Percentiles rank a stretch among this genome's conserved stretches.
These are phyloP conservation scores for Helicoverpa assulta DNA, from an alignment of 2,888 invertebrate species.

Conservation along the genomic window DNA sequence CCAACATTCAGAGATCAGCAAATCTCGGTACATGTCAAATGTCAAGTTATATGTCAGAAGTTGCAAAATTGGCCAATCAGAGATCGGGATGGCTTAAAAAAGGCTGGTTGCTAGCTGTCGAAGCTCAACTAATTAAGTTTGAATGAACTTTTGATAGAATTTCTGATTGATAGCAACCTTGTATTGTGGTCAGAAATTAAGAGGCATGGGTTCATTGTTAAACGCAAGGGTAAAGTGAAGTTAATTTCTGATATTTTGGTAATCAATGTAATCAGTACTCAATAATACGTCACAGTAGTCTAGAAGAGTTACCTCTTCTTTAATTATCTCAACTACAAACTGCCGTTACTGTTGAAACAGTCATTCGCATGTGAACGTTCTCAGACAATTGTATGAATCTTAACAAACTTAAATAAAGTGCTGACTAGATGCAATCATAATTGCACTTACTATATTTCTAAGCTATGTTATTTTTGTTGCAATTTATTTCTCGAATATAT, in stretches of 20 bases:
- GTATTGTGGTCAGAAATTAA: not conserved
- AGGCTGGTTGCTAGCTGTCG: not conserved
- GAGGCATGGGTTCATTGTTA: not conserved
- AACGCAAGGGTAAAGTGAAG: not conserved
- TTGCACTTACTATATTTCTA: not conserved
- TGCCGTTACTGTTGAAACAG: not conserved
- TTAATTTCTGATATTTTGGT: too few species aligned
- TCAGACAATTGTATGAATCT: not conserved
- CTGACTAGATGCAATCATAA: not conserved
- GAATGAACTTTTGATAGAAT: not conserved
- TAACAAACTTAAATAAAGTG: not conserved
- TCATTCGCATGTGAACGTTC: not conserved
- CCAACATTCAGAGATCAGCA: slow-evolving; percentile 33
- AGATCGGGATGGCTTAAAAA: slow-evolving; percentile 4
- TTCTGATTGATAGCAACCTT: not conserved
- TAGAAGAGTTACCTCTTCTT: not conserved
- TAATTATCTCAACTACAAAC: not conserved
- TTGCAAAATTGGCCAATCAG: slow-evolving; percentile 23
- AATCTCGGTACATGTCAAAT: slow-evolving; percentile 44
- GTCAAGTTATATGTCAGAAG: slow-evolving; percentile 43
- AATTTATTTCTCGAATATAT: not conserved
- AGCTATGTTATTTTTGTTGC: not conserved
- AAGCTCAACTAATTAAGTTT: not conserved
- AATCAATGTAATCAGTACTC: too few species aligned
- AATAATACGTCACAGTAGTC: not conserved